Conservation (phyloP, 2,113 vertebrate genomes). For the Datnioides undecimradiatus region DNA sequence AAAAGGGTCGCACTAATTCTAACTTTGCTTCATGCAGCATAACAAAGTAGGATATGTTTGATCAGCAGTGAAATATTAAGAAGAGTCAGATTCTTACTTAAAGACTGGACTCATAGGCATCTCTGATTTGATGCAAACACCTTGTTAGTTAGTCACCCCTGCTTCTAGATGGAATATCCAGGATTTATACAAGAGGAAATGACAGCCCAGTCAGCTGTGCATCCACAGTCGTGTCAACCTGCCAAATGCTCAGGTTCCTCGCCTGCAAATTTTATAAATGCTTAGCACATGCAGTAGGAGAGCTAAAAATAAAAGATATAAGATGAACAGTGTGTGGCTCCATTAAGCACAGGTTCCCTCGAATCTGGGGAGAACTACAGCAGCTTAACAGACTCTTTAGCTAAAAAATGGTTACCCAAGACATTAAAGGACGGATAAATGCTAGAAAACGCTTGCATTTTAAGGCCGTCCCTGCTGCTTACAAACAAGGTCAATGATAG, state of each 20-base stretch:
- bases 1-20: not conserved
- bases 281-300: constrained; percentile 51
- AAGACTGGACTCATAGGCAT: not conserved
- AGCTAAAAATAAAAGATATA: constrained; percentile 48
- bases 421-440: constrained; percentile 59
- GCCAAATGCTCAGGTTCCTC: constrained; percentile 71
- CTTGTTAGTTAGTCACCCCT: constrained; percentile 54
- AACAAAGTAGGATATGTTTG: not conserved
- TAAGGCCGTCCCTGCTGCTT: constrained; percentile 41
- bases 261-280: constrained; percentile 67
- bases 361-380: constrained; percentile 21
- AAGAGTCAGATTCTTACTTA: not conserved
- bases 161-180: constrained; percentile 54
- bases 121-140: constrained; percentile 40
- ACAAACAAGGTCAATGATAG: constrained; percentile 72
- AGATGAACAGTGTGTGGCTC: constrained; percentile 1
- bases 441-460: constrained; percentile 48
- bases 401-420: constrained; percentile 34
- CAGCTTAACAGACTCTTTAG: constrained; percentile 39
- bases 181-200: constrained; percentile 66
- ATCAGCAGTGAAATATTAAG: not conserved
- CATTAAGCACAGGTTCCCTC: constrained; percentile 48
- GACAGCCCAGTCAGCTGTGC: constrained; percentile 73
- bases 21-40: not conserved
- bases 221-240: constrained; percentile 68